Base-by-base conservation (phyloP, 2,888 invertebrate species). In the Seira musarum region DNA sequence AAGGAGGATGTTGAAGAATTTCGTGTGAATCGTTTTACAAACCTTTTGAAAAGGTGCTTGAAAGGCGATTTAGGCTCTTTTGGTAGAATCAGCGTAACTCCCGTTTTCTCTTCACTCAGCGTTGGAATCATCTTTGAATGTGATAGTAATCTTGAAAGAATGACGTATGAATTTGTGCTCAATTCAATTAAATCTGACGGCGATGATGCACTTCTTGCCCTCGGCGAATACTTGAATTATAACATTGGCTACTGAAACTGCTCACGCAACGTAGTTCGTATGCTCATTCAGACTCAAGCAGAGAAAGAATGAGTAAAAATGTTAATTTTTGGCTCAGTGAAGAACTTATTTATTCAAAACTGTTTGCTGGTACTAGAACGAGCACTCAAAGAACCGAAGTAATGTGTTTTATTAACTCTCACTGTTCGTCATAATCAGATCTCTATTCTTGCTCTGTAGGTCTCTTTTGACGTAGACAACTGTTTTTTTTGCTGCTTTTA, bases 1-100 rank as follows among this genome's bases (percentile, higher is more conserved):
- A 30, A 30, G 30, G 8, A n/a, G n/a, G 30, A 30, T 30, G 30
- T 30, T 30, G 30, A 30, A 30, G 30, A n/a, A n/a, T n/a, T 30
- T 30, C 30, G 8, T 30, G 30, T 30, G 53, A 53, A 53, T 53
- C 13, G n/a, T 13, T 53, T 53, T 66, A 74, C 66, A 49, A 74
- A 86, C 86, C 86, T 86, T 84, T 85, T 86, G 80, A 86, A 86
- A 60, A 86, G 84, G 71, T 83, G 82, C 64, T 86, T 86, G 67
- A 86, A 84, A 25, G 85, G 86, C 21, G 86, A 84, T 66, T 79
- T 82, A 49, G 77, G 82, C 73, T 85, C 83, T 63, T 79, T 73
- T 24, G 85, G 72, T 35, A 85, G 75, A 61, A 86, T 85, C 24
- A 85, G 71, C 61, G 83, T 83, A 68, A 86, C 82, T 77, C 84